These are phyloP conservation scores for Crossaster papposus DNA, from an alignment of 53 echinoderm and acorn worm species.

Conservation along the genomic window DNA sequence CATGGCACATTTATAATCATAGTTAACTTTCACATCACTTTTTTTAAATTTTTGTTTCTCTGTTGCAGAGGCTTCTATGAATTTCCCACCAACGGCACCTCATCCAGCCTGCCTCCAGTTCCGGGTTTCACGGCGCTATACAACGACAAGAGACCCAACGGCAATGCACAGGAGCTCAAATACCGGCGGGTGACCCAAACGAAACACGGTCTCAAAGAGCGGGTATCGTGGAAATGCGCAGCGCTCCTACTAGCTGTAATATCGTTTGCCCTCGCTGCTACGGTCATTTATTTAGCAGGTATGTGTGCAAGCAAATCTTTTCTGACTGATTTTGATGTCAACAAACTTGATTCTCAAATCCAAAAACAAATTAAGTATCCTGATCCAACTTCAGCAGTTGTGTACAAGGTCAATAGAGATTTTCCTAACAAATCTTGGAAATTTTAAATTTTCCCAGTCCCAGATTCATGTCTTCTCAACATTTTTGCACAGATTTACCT, in stretches of 20 bases:
- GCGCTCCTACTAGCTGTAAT: constrained; percentile 82
- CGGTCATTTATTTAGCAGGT: constrained; percentile 95
- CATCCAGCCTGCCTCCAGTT: constrained; percentile 47
- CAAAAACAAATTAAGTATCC: no score
- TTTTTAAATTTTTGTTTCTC: no score
- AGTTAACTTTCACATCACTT: neutral
- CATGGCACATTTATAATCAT: no score
- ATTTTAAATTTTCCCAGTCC: no score
- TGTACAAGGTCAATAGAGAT: no score
- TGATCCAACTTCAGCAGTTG: no score
- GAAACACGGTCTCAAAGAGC: constrained; percentile 71
- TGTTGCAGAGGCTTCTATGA: constrained; percentile 59
- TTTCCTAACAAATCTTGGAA: no score
- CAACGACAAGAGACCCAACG: constrained; percentile 68
- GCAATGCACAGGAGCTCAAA: constrained; percentile 62
- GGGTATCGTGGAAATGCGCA: constrained; percentile 88
- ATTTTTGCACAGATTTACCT: no score
- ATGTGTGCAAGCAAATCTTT: neutral
- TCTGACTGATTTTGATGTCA: neutral
- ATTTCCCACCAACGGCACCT: constrained; percentile 47
- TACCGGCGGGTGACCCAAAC: constrained; percentile 66
- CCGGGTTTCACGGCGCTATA: constrained; percentile 66
- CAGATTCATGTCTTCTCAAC: no score
- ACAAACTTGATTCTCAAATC: no score
- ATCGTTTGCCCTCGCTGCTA: constrained; percentile 74